These are phyloP conservation scores for Lytechinus variegatus DNA, from an alignment of 35 echinoderm and acorn worm species.

Conservation along the genomic window DNA sequence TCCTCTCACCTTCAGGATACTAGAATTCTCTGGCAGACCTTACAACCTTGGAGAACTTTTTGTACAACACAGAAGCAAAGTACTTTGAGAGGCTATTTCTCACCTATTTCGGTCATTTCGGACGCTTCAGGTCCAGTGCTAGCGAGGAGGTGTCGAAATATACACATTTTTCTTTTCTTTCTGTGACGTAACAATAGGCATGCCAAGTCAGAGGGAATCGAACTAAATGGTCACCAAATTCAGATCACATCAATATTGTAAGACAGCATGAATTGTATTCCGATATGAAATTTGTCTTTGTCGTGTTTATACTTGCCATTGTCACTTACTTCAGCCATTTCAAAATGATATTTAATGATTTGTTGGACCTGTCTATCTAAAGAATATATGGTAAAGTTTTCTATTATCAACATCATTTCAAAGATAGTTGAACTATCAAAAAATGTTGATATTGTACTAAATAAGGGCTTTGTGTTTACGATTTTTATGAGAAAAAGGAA, in stretches of 20 bases:
- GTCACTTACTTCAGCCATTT: not conserved
- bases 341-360: too few species aligned
- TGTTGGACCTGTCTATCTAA: not conserved
- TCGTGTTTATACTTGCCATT: not conserved
- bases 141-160: not conserved
- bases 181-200: not conserved
- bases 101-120: not conserved
- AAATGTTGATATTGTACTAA: too few species aligned
- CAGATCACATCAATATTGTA: not conserved
- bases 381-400: too few species aligned
- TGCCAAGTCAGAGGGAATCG: not conserved
- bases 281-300: not conserved
- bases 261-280: not conserved
- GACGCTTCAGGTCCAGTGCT: not conserved
- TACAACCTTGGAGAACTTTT: not conserved
- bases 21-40: not conserved
- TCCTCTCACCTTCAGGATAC: not conserved
- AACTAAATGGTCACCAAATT: not conserved
- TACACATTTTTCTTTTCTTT: not conserved
- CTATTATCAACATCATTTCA: too few species aligned
- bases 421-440: too few species aligned
- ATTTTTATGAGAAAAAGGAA: too few species aligned
- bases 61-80: not conserved
- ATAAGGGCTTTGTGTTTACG: too few species aligned
- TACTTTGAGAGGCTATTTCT: conserved; percentile 35